Conservation (phyloP, 2,888 invertebrate genomes). For the Lasioglossum vierecki region DNA sequence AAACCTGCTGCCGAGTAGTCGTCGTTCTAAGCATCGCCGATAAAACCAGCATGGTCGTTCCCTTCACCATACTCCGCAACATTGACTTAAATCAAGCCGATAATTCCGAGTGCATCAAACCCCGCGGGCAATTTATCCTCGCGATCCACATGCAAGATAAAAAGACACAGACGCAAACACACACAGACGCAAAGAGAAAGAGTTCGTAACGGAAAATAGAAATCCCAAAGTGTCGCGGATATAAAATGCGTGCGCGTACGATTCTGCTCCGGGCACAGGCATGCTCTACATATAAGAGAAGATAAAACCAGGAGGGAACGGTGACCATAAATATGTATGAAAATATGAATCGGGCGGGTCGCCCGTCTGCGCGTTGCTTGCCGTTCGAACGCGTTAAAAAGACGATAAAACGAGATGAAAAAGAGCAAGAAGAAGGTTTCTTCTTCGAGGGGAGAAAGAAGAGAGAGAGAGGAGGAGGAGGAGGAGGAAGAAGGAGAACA, state of each 20-base stretch:
- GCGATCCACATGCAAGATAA: background rate
- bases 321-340: conserved; percentile 7
- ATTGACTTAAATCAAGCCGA: background rate
- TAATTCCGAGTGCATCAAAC: background rate
- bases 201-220: conserved; percentile 3
- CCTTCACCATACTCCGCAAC: background rate
- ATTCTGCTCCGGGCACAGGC: background rate
- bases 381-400: conserved; percentile 7
- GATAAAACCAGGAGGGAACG: background rate
- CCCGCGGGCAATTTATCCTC: background rate
- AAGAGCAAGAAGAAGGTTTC: background rate
- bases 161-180: background rate
- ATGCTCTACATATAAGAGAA: conserved; percentile 7
- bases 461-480: too few species aligned
- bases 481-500: background rate
- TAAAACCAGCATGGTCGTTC: background rate
- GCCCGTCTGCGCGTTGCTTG: background rate
- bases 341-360: background rate
- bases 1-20: background rate
- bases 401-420: background rate
- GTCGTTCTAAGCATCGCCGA: background rate
- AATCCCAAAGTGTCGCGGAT: background rate
- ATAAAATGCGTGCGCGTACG: background rate
- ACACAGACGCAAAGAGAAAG: too few species aligned
- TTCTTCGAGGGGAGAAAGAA: accelerated